These are phyloP conservation scores for Caretta caretta DNA, from an alignment of 2,113 vertebrate genomes.

Conservation along the genomic window DNA sequence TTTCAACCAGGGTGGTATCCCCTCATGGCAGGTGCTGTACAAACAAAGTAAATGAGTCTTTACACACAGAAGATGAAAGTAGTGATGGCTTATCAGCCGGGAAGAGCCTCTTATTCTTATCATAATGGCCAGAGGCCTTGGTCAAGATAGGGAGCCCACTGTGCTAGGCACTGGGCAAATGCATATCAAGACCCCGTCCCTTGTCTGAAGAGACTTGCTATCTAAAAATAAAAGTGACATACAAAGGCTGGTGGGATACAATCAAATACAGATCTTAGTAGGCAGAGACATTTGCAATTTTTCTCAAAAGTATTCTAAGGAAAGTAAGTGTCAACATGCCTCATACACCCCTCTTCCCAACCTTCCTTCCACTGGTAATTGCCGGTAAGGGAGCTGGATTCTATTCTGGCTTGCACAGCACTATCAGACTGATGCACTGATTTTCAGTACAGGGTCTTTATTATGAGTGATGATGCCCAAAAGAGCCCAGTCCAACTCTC, in stretches of 20 bases:
- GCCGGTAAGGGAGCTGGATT: not conserved
- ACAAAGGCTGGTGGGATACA: not conserved
- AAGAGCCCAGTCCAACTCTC: fast-evolving
- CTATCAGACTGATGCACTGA: too few species aligned
- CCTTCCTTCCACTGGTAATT: not conserved
- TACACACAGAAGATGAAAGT: not conserved
- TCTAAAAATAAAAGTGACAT: not conserved
- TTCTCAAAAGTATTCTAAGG: not conserved
- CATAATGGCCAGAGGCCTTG: not conserved
- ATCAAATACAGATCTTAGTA: not conserved
- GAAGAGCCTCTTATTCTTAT: not conserved
- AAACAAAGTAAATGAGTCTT: not conserved
- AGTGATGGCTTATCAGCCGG: not conserved
- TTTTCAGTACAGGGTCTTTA: not conserved
- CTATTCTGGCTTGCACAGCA: too few species aligned
- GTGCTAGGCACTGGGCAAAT: not conserved
- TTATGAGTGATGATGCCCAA: fast-evolving
- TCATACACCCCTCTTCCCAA: not conserved
- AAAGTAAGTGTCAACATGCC: not conserved
- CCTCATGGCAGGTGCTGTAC: not conserved
- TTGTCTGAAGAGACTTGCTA: not conserved
- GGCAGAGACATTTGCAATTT: not conserved
- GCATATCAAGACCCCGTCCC: not conserved
- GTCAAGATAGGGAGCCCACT: not conserved
- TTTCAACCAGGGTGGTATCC: not conserved